These are phyloP conservation scores for Lacanobia wlatinum DNA, from an alignment of 2,888 invertebrate species.

Conservation along the genomic window DNA sequence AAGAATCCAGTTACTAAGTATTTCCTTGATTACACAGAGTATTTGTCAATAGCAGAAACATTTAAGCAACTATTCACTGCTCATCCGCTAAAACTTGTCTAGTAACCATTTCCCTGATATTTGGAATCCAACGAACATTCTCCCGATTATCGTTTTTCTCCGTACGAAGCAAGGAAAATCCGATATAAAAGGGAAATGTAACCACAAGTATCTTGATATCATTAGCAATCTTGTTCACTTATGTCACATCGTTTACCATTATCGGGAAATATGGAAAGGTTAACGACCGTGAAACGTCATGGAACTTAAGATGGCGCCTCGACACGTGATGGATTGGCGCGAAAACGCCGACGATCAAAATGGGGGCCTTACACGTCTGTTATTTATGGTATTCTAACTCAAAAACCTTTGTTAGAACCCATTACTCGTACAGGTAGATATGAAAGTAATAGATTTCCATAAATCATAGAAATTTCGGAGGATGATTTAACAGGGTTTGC, in stretches of 20 bases:
- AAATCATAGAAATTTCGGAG: constrained; percentile 29
- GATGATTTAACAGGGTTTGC: constrained; percentile 39
- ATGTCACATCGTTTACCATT: constrained; percentile 22
- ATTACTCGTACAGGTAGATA: constrained; percentile 46
- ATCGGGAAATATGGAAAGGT: constrained; percentile 28
- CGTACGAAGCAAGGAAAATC: constrained; percentile 29
- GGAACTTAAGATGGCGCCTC: constrained; percentile 31
- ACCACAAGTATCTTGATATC: constrained; percentile 13
- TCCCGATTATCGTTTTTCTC: constrained; percentile 24
- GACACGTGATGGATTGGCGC: constrained; percentile 27
- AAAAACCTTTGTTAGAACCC: constrained; percentile 34
- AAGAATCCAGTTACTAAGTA: constrained; percentile 1
- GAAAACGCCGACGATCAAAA: constrained; percentile 30
- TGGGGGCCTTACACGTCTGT: background rate
- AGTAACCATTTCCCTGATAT: constrained; percentile 6
- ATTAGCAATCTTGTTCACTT: constrained; percentile 37
- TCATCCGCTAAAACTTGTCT: constrained; percentile 21
- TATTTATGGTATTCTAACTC: constrained; percentile 26
- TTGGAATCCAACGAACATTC: constrained; percentile 23
- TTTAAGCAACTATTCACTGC: background rate
- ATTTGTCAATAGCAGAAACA: constrained; percentile 1
- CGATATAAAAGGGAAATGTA: constrained; percentile 15
- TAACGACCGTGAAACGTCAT: constrained; percentile 30
- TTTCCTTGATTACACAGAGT: constrained; percentile 14
- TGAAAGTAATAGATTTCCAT: constrained; percentile 35